Percentiles rank a stretch among this genome's conserved stretches.
These are phyloP conservation scores for Genyomyrus donnyi DNA, from an alignment of 2,113 vertebrate genomes.

Conservation along the genomic window DNA sequence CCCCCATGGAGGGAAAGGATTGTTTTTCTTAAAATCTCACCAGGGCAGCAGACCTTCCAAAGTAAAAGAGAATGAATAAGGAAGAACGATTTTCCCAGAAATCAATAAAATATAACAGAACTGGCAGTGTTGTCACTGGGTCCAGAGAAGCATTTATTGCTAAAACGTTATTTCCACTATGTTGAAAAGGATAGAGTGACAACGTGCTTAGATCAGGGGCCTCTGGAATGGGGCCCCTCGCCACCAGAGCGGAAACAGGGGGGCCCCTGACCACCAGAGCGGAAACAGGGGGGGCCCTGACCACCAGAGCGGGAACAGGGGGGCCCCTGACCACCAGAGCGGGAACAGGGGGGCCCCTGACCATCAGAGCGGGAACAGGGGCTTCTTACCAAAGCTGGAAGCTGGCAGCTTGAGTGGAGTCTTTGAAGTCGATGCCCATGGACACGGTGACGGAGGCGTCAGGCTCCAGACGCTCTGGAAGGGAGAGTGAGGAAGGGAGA, in stretches of 20 bases:
- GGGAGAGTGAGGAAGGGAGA: slow-evolving; percentile 22
- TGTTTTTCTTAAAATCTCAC: slow-evolving; percentile 72
- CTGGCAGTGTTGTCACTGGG: slow-evolving; percentile 51
- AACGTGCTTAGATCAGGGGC: background rate
- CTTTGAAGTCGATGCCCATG: slow-evolving; percentile 91
- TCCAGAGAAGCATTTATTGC: background rate
- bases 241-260: too few species aligned
- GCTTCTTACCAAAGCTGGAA: slow-evolving; percentile 89
- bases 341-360: too few species aligned
- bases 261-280: too few species aligned
- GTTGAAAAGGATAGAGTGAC: background rate
- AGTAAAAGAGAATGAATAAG: slow-evolving; percentile 67
- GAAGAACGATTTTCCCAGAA: slow-evolving; percentile 64
- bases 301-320: too few species aligned
- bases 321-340: background rate
- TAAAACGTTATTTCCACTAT: background rate
- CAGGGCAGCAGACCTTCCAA: slow-evolving; percentile 71
- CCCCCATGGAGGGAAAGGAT: slow-evolving; percentile 69
- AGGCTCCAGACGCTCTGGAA: slow-evolving; percentile 77
- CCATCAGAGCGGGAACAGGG: background rate
- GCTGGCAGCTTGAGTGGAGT: slow-evolving; percentile 87
- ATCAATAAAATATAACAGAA: slow-evolving; percentile 68
- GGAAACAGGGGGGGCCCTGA: background rate
- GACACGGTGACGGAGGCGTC: slow-evolving; percentile 74
- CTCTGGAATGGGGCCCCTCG: background rate